Percentiles rank a stretch among this genome's conserved stretches.
These are phyloP conservation scores for Erpornis zantholeuca DNA, from an alignment of 2,113 vertebrate genomes.

Conservation along the genomic window DNA sequence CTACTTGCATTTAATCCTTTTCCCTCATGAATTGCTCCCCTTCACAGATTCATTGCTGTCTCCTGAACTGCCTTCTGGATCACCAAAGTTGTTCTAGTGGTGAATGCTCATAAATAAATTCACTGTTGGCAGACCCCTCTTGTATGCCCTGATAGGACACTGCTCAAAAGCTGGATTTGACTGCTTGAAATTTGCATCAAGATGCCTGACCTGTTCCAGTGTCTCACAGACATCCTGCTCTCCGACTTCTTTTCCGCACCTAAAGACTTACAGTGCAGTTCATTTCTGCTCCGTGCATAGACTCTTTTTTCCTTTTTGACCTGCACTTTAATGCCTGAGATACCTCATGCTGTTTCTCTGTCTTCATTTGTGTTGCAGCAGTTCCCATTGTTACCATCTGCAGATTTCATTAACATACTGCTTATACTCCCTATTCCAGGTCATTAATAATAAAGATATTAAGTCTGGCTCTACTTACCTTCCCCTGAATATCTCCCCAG, in stretches of 20 bases:
- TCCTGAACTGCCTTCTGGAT: neutral
- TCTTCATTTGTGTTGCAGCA: neutral
- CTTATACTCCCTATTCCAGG: slow-evolving; percentile 9
- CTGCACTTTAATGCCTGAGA: neutral
- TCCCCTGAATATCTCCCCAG: slow-evolving; percentile 10
- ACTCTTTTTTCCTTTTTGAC: neutral
- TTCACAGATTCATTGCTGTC: neutral
- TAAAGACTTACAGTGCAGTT: neutral
- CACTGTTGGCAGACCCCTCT: neutral
- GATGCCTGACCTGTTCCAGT: fast-evolving
- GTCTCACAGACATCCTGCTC: neutral
- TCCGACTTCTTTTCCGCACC: neutral
- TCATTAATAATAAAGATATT: slow-evolving; percentile 46
- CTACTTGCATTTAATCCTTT: neutral
- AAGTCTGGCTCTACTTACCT: slow-evolving; percentile 19
- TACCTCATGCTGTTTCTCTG: neutral
- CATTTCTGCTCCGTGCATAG: neutral
- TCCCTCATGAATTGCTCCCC: neutral
- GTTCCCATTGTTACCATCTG: slow-evolving; percentile 40
- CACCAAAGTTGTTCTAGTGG: neutral
- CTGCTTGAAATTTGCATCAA: neutral
- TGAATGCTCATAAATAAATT: neutral
- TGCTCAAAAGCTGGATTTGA: neutral
- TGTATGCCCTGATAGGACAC: neutral
- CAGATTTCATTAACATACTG: slow-evolving; percentile 44